Percentiles rank a stretch among this genome's conserved stretches.
These are phyloP conservation scores for Bombyx mandarina DNA, from an alignment of 1,140 invertebrate genomes.

Conservation along the genomic window DNA sequence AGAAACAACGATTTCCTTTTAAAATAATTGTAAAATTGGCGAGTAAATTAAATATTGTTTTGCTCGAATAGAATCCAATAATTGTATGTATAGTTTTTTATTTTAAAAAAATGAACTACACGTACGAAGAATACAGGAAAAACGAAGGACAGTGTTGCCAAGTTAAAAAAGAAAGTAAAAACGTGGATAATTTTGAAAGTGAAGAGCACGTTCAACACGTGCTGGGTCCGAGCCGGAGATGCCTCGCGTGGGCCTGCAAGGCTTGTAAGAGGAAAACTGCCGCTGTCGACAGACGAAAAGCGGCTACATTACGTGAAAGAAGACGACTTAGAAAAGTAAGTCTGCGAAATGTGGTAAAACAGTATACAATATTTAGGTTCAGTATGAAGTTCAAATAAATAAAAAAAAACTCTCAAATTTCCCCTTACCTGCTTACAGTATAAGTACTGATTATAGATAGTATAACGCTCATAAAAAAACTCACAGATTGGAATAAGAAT, in stretches of 20 bases:
- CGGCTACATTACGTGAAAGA: slow-evolving; percentile 94
- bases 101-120: slow-evolving; percentile 26
- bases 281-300: slow-evolving; percentile 94
- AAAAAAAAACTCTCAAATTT: too few species aligned
- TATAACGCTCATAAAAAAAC: too few species aligned
- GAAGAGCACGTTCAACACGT: slow-evolving; percentile 57
- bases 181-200: slow-evolving; percentile 20
- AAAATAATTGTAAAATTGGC: too few species aligned
- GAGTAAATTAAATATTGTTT: too few species aligned
- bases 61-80: too few species aligned
- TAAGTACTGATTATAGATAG: too few species aligned
- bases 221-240: slow-evolving; percentile 77
- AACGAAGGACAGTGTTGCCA: slow-evolving; percentile 32
- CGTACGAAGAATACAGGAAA: slow-evolving; percentile 17
- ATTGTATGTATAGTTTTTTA: too few species aligned
- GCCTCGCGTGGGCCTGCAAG: slow-evolving; percentile 95
- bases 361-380: too few species aligned
- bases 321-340: slow-evolving; percentile 90
- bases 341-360: slow-evolving; percentile 6
- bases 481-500: too few species aligned
- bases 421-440: too few species aligned
- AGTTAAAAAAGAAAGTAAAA: slow-evolving; percentile 44
- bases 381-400: too few species aligned
- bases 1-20: too few species aligned
- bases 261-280: slow-evolving; percentile 96